Conservation (phyloP, 2,888 invertebrate species). For the Scelioninae gen. 1 region DNA sequence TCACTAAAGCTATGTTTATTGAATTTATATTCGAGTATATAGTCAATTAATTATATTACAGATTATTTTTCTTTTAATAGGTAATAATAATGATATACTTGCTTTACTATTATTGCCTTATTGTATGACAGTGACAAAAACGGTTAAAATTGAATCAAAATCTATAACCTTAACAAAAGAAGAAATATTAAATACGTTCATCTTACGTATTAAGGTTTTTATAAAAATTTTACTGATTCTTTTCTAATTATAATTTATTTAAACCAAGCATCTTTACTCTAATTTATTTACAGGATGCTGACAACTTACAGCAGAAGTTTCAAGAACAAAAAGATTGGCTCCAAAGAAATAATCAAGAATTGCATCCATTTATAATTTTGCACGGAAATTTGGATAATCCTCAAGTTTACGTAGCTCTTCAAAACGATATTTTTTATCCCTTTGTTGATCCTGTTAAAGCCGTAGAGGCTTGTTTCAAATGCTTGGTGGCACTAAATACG, state of each 20-base stretch:
- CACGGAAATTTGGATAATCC: not conserved
- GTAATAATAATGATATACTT: not conserved
- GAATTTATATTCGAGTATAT: too few species aligned
- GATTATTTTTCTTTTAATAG: too few species aligned
- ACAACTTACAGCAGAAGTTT: not conserved
- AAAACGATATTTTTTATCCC: too few species aligned
- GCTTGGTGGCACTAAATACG: not conserved
- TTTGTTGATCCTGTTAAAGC: too few species aligned
- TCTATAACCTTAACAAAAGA: not conserved
- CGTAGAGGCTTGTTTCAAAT: too few species aligned
- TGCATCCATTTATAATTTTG: not conserved
- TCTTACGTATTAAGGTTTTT: not conserved
- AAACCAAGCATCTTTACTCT: too few species aligned
- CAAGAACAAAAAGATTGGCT: constrained; percentile 1
- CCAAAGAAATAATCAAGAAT: not conserved
- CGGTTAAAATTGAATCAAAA: not conserved
- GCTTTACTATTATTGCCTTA: too few species aligned
- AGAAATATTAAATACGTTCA: not conserved
- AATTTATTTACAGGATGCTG: too few species aligned
- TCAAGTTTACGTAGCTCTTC: not conserved
- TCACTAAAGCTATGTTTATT: too few species aligned
- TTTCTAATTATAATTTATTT: not conserved
- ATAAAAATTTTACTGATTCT: not conserved
- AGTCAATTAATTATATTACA: too few species aligned
- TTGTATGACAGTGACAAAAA: too few species aligned